Percentiles rank a stretch among this genome's conserved stretches.
Conservation (phyloP, 2,888 invertebrate genomes). For the Agriopis aurantiaria region DNA sequence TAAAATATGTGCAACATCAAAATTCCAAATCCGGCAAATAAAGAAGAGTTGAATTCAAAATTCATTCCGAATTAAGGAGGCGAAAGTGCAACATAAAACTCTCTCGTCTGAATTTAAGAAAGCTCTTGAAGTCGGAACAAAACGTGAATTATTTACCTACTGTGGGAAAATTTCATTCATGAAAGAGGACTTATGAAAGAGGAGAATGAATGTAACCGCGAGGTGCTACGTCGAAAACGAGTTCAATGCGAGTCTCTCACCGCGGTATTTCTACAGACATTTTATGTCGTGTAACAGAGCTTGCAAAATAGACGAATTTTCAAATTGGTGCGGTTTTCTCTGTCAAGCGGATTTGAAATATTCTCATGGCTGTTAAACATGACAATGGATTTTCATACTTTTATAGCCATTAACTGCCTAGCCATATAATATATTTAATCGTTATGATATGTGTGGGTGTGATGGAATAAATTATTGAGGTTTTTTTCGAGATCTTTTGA, state of each 20-base stretch:
- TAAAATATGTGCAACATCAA: background rate
- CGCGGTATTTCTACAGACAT: conserved; percentile 12
- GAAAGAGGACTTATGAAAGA: conserved; percentile 9
- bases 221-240: conserved; percentile 17
- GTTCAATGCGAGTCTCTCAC: conserved; percentile 12
- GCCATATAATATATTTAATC: too few relatives aligned
- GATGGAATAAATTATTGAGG: too few relatives aligned
- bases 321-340: background rate
- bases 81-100: conserved; percentile 18
- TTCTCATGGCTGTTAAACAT: too few relatives aligned
- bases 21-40: background rate
- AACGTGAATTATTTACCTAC: conserved; percentile 19
- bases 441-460: too few relatives aligned
- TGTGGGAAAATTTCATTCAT: conserved; percentile 13
- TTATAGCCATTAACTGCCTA: too few relatives aligned
- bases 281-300: conserved; percentile 2
- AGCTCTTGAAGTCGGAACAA: conserved; percentile 7
- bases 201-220: conserved; percentile 7
- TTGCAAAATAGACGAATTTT: background rate
- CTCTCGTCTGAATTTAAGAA: conserved; percentile 18
- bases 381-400: too few relatives aligned
- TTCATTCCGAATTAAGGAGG: conserved; percentile 5
- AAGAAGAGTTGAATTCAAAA: background rate
- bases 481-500: too few relatives aligned
- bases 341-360: background rate